Evolutionary conservation across 2,113 vertebrate genomes (phyloP).

Genomic region (Mellivora capensis): DNA sequence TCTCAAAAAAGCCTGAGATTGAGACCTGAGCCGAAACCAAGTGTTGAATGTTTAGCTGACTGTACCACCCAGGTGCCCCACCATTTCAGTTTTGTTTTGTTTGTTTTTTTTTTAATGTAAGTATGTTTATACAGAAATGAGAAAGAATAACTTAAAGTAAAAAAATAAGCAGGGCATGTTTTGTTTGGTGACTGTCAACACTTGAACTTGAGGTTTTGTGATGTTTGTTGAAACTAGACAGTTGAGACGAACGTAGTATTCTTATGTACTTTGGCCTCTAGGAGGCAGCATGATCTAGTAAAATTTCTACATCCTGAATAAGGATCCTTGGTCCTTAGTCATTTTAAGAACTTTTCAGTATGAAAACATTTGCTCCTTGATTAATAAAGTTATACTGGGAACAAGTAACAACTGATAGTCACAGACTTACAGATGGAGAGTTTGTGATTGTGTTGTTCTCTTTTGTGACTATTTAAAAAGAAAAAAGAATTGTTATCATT

Average conservation of each 20-base stretch:
- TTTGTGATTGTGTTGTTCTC: not conserved
- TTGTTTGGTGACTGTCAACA: not conserved
- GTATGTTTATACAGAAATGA: not conserved
- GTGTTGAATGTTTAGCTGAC: not conserved
- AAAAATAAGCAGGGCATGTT: not conserved
- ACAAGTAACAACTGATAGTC: not conserved
- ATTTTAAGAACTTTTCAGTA: not conserved
- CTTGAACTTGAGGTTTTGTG: not conserved
- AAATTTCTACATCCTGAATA: not conserved
- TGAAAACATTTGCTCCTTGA: not conserved
- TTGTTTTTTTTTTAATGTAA: not conserved
- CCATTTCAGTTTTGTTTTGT: not conserved
- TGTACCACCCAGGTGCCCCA: not conserved
- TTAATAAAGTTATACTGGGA: not conserved
- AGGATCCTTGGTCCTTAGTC: not conserved
- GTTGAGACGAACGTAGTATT: not conserved
- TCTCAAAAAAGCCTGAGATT: no score
- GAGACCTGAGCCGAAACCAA: not conserved
- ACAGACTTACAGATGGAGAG: not conserved
- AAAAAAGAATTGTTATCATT: not conserved
- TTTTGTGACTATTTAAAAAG: constrained; percentile 5
- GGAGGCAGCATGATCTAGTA: constrained; percentile 57
- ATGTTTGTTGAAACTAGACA: not conserved
- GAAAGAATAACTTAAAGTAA: not conserved
- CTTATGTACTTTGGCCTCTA: not conserved